A percentile compares a stretch with the other conserved stretches of the same genome.
Conservation (phyloP, 1,140 invertebrate genomes). For the Tetramorium simillimum region DNA sequence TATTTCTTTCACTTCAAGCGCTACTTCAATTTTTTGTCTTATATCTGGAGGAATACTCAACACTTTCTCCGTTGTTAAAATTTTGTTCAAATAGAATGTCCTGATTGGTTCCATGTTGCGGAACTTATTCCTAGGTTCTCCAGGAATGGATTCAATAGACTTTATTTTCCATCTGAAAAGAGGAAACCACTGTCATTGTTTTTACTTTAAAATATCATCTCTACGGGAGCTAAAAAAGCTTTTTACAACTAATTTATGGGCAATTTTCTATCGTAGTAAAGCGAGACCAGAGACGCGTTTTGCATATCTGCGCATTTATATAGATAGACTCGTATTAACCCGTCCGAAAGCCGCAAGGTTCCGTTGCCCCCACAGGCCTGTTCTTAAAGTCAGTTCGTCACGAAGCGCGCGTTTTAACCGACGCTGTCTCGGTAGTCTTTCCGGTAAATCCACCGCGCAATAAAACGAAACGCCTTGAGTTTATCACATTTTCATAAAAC, state of each 20-base stretch:
- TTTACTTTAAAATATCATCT: conserved; percentile 43
- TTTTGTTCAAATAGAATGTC: too few species aligned
- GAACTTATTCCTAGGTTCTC: too few species aligned
- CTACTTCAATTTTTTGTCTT: too few species aligned
- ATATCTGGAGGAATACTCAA: too few species aligned
- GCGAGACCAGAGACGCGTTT: neutral
- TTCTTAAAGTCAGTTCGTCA: conserved; percentile 76
- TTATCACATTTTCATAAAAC: neutral
- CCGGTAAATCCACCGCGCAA: conserved; percentile 42
- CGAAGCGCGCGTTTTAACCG: conserved; percentile 72
- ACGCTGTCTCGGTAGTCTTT: conserved; percentile 61
- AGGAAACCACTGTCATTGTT: conserved; percentile 35
- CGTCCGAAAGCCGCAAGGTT: conserved; percentile 72
- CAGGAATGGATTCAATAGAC: too few species aligned
- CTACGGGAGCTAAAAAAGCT: neutral
- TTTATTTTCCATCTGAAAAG: conserved; percentile 22
- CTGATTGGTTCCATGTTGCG: too few species aligned
- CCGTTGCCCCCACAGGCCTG: conserved; percentile 64
- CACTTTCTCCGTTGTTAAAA: too few species aligned
- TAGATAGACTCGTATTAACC: conserved; percentile 71
- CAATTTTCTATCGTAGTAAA: neutral
- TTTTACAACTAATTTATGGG: neutral
- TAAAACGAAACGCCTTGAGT: neutral
- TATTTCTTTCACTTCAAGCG: too few species aligned
- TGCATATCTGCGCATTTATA: conserved; percentile 11